Base-by-base conservation (phyloP, 2,888 invertebrate genomes). In the Anarsia innoxiella region DNA sequence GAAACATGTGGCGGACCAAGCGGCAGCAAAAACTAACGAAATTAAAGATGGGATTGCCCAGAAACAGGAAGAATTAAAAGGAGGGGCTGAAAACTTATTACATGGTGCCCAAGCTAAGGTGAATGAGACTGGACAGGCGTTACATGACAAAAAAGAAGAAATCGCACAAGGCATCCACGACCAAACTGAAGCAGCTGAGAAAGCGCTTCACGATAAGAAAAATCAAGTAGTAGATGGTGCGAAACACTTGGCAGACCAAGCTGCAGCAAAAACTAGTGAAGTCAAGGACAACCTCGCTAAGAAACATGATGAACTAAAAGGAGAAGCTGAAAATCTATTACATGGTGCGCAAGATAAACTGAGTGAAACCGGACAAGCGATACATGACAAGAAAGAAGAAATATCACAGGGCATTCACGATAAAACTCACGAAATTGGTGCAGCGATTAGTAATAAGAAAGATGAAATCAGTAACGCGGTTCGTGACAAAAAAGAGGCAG, bases 211-310 rank as follows among this genome's bases (percentile, higher is more conserved):
- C 31, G 51, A 68, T 38, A 69, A 66, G 31, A 78, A 74, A 48
- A 69, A 72, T 16, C 64, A 68, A 50, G 46, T 68, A 11, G 62
- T 63, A 44, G 53, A 57, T 25, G 62, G 60, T 38, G 45, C 64
- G 8, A 60, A 62, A 44, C 50, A 48, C 13, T 61, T 62, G 38
- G 43, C 53, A 13, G 35, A 54, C 29, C 52, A 62, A 45, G 58
- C 51, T 1, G 48, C 56, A 2, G 51, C 50, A 15, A 49, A 53
- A 13, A 63, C 59, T 47, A 49, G 57, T 30, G 50, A 60, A 15
- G 36, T 60, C 6, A 46, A 59, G 44, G 52, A 51, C 30, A 47
- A 39, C 14, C 31, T 58, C 23, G 41, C 45, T 26, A 51, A 54
- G 23, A 59, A 59, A 43, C 42, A 51, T 34, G 48, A 56, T 28